Base-by-base conservation (phyloP, 1,140 invertebrate species). In the Cotesia glomerata region DNA sequence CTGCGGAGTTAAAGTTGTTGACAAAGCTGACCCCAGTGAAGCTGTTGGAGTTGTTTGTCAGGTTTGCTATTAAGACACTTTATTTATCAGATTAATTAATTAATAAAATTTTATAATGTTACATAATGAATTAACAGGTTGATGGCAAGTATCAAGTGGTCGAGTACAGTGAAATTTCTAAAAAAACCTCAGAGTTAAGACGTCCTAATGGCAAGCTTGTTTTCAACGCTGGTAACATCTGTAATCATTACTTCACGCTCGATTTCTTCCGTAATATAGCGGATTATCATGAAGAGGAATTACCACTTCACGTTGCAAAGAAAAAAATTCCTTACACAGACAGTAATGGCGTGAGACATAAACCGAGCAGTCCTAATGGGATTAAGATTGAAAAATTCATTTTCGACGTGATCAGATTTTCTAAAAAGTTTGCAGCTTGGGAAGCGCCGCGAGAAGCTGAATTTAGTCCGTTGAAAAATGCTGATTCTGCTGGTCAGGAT, bases 321-420 rank as follows among this genome's bases (percentile, higher is more conserved):
- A 99, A 99, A 87, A 99, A 99, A 86, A 99, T 99, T 78, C 93
- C 97, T 0, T 95, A 91, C 80, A 88, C 98, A 0, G 91, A 97
- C 84, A 87, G 89, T 0, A 88, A 91, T 67, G 95, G 96, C 4
- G 85, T 91, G 26, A 86, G 90, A 56, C 86, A 92, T 9, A 93
- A 91, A 68, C 97, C 98, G 0, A 90, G 90, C 0, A 90, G 91
- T 79, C 92, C 95, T 0, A 99, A 99, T 84, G 98, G 98, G 18
- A 97, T 99, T 74, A 99, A 99, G 89, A 94, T 99, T 84, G 98
- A 99, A 80, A 99, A 99, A 87, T 99, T 99, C 86, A 94, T 99
- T 2, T 99, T 99, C 84, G 98, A 99, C 88, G 97, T 99, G 0
- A 99, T 99, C 84, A 93, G 94, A 79, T 98, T 97, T 85, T 90